Base-by-base conservation (phyloP, 2,888 invertebrate species). In the Morpho helenor region DNA sequence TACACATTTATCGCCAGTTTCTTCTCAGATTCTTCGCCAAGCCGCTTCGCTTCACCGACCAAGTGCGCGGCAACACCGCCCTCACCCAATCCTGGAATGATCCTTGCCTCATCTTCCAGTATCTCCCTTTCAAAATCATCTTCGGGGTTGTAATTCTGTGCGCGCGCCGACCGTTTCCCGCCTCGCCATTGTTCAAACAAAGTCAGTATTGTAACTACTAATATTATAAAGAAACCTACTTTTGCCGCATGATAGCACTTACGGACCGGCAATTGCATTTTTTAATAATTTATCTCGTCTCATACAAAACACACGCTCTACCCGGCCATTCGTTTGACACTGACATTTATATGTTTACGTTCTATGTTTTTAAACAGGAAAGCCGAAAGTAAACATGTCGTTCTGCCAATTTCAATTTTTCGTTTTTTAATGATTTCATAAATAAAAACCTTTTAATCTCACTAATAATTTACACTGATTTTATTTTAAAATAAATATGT, bases 1-100 rank as follows among this genome's bases (percentile, higher is more conserved):
- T 97, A 93, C 60, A 96, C 94, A 79, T 98, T 98, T 66, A 98
- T 93, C 1, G 98, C 98, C 67, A 96, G 95, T 75, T 94, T 95
- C 71, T 95, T 94, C 77, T 96, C 93, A 0, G 95, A 92, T 66
- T 93, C 92, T 61, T 96, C 95, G 2, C 95, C 95, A 75, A 67
- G 82, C 46, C 83, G 80, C 71, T 93, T 93, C 52, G 96, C 96
- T 40, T 91, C 87, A 0, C 94, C 95, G 8, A 89, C 84, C 8
- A 97, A 87, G 66, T 87, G 86, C 0, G 95, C 95, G 0, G 95
- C 92, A 9, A 90, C 91, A 0, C 90, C 97, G 53, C 92, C 89
- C 66, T 95, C 94, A 0, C 97, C 97, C 49, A 97, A 82, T 3
- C 94, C 94, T 5, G 92, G 90, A 10, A 94, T 88, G 58, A 96